Conservation (phyloP, 2,888 invertebrate genomes). For the Melipona beecheii region DNA sequence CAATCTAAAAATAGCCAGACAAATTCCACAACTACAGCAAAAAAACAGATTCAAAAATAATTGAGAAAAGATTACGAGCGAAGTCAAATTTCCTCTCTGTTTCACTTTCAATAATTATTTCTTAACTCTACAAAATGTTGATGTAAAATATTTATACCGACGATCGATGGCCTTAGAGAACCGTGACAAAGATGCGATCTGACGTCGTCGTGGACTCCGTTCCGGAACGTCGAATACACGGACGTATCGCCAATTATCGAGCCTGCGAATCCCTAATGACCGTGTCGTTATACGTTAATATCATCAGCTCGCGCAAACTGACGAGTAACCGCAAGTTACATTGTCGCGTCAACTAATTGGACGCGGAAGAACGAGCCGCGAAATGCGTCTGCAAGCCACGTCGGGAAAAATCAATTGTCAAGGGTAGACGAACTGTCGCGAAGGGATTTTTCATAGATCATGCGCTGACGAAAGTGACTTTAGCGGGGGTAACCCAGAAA, state of each 20-base stretch:
- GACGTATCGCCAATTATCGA: constrained; percentile 47
- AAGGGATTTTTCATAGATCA: not conserved
- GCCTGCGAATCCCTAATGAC: constrained; percentile 40
- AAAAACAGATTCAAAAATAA: no score
- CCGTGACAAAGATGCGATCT: not conserved
- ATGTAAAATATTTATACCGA: no score
- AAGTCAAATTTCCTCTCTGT: no score
- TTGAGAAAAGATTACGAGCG: no score
- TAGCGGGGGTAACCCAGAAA: no score
- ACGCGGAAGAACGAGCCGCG: constrained; percentile 21
- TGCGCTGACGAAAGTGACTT: not conserved
- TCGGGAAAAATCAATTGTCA: not conserved
- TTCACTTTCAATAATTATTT: no score
- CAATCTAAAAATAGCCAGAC: no score
- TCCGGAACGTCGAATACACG: not conserved
- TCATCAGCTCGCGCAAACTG: constrained; percentile 28
- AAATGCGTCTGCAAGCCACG: constrained; percentile 6
- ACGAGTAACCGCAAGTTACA: constrained; percentile 51
- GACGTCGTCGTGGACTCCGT: not conserved
- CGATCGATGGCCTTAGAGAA: no score
- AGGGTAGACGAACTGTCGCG: not conserved
- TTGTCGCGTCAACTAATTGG: constrained; percentile 70
- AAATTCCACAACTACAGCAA: no score
- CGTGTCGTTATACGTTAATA: constrained; percentile 37
- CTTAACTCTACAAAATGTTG: no score